Evolutionary conservation across 2,888 invertebrate species (phyloP), one percentile per base, ranked within the genome.

Genomic region (Theretra japonica): DNA sequence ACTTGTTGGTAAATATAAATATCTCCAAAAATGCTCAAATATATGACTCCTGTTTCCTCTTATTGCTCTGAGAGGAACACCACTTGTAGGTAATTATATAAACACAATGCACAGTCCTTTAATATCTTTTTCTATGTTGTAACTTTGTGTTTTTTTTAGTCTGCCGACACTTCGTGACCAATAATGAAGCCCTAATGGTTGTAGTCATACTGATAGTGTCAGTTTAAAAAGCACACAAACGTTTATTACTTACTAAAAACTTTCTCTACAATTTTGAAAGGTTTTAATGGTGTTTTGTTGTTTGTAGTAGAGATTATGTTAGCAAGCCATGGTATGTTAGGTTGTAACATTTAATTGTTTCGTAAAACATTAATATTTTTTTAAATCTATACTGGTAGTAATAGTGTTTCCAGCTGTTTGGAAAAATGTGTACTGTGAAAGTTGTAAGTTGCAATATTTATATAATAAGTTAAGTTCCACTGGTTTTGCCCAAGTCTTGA

Each of bases 81-180:
- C 3, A 41, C 3, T 41, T 41, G 15, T 53, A 53, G 53, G 53
- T 53, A n/a, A n/a, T 53, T n/a, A n/a, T 53, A 19, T n/a, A 19
- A 19, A 53, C 19, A n/a, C 4, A 53, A 53, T 19, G 15, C n/a
- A 5, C 19, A 53, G 19, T n/a, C n/a, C 4, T 53, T 53, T 65
- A 25, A 25, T 60, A 11, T 30, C 17, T 60, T 23, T 23, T 41
- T 60, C 30, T 30, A 28, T 60, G n/a, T 48, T 11, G 33, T 3
- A 30, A 23, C 4, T 15, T 62, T n/a, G 33, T 41, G 21, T 21
- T 65, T 21, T 65, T 65, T 65, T 65, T 65, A 6, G 41, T 11
- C 41, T n/a, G n/a, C 41, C 23, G 65, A 15, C 21, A 62, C 41
- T 41, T 62, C 65, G 65, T 65, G 65, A 65, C 65, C 23, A 65